Base-by-base conservation (phyloP, 2,888 invertebrate species). In the Morpho achilles region DNA sequence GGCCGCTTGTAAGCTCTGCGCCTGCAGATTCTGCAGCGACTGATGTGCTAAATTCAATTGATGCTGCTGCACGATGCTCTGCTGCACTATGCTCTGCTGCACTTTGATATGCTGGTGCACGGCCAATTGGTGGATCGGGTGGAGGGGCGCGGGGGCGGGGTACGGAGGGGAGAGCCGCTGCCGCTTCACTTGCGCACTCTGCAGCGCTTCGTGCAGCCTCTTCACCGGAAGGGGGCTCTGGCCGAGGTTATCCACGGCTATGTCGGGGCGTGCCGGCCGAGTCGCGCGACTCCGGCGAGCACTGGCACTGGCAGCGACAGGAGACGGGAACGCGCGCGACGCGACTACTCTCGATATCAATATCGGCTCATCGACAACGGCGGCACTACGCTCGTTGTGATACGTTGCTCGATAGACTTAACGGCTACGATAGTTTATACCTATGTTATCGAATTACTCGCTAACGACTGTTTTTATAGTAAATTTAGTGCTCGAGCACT, bases 201-300 rank as follows among this genome's bases (percentile, higher is more conserved):
- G 92, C 79, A 92, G 91, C 87, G 91, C 91, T 86, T 90, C 91
- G 89, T 91, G 91, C 92, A 91, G 91, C 91, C 90, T 87, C 89
- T 91, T 91, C 86, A 89, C 91, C 84, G 89, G 90, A 72, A 88
- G 86, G 79, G 87, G 88, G 82, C 87, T 88, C 80, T 87, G 87
- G 86, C 89, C 89, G 88, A 87, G 87, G 86, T 89, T 89, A 86
- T 90, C 90, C 91, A 91, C 91, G 91, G 88, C 89, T 86, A 79
- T 84, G 82, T 84, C 87, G 77, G 82, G 86, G 89, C 87, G 89
- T 82, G 88, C 89, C 74, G 82, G 88, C 88, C 87, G 89, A 88
- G 87, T 88, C 89, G 79, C 85, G 76, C 75, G 89, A 89, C 89
- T 89, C 92, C 76, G 89, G 89, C 89, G 75, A 89, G 91, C 91